Conservation (phyloP, 2,888 invertebrate species). For the Clivina fossor region DNA sequence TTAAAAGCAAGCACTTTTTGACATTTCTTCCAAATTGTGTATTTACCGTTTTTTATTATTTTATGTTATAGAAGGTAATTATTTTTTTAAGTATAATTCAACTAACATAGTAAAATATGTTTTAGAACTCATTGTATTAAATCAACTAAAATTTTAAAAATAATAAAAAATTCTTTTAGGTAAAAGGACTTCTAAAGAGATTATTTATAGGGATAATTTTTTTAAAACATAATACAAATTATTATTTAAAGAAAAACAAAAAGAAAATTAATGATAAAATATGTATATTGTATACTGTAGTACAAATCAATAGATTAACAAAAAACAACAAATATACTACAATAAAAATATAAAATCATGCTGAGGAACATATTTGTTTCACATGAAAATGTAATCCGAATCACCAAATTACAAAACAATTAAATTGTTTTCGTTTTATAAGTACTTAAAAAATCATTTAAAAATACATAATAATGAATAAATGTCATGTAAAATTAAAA, state of each 20-base stretch:
- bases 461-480: not conserved
- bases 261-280: constrained; percentile 11
- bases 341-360: constrained; percentile 14
- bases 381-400: constrained; percentile 3
- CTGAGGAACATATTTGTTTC: constrained; percentile 18
- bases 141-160: too few species aligned
- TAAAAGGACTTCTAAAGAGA: not conserved
- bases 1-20: too few species aligned
- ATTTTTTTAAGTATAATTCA: too few species aligned
- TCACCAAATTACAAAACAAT: constrained; percentile 13
- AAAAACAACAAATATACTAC: constrained; percentile 22
- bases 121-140: too few species aligned
- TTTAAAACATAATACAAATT: too few species aligned
- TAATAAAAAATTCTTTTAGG: too few species aligned
- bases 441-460: constrained; percentile 15
- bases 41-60: too few species aligned
- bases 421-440: too few species aligned
- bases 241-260: not conserved
- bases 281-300: constrained; percentile 29
- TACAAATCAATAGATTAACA: constrained; percentile 27
- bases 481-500: constrained; percentile 24
- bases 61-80: too few species aligned
- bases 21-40: too few species aligned
- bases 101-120: too few species aligned
- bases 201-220: too few species aligned